phyloP scores from a whole-genome alignment of 2,888 invertebrate genomes.

The Netelia virgata region DNA sequence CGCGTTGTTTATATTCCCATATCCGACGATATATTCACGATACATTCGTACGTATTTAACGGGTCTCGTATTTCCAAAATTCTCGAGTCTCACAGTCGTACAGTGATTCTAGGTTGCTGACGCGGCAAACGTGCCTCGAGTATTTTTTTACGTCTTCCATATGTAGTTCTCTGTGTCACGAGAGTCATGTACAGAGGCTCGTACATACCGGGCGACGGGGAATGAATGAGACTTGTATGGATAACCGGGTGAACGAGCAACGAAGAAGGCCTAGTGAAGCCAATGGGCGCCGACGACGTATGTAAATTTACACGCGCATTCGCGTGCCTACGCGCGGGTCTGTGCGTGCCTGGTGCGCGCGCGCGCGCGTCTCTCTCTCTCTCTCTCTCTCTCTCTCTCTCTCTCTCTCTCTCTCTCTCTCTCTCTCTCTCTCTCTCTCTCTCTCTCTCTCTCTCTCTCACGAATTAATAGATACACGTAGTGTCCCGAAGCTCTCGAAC shows the following conservation, averaged over 20 bases:
- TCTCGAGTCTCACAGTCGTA: not conserved
- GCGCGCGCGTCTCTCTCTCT: too few species aligned
- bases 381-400: not conserved
- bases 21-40: too few species aligned
- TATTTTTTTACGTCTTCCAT: not conserved
- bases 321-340: not conserved
- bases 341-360: too few species aligned
- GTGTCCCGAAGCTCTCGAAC: not conserved
- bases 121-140: conserved; percentile 15
- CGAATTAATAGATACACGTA: not conserved
- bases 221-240: conserved; percentile 1
- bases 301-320: not conserved
- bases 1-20: not conserved
- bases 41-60: not conserved
- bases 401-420: not conserved
- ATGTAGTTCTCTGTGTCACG: conserved; percentile 39
- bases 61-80: not conserved
- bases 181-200: not conserved
- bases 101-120: conserved; percentile 3
- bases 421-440: not conserved
- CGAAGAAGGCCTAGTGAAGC: not conserved
- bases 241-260: not conserved
- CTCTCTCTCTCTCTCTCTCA: not conserved
- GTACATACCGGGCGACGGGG: not conserved
- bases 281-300: not conserved